Evolutionary conservation across 2,888 invertebrate species (phyloP).

Genomic region (Hemicrepidius hirtus): DNA sequence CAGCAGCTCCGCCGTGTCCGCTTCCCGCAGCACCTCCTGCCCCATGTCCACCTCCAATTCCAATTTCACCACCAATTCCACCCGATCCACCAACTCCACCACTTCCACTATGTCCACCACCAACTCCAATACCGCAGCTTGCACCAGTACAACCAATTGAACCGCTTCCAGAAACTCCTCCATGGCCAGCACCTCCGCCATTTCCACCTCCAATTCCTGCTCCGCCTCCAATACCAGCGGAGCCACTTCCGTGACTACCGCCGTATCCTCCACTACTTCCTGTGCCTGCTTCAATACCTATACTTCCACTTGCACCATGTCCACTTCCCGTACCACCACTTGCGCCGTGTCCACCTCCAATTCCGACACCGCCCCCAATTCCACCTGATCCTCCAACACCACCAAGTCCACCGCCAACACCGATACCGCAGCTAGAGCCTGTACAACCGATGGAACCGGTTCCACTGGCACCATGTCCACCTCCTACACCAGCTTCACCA

Average conservation of each 20-base stretch:
- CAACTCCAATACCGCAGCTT: neutral
- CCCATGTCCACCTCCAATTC: neutral
- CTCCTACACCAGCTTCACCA: conserved; percentile 33
- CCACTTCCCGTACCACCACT: too few relatives aligned
- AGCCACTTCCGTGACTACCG: conserved; percentile 6
- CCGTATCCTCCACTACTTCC: neutral
- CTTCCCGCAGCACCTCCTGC: conserved; percentile 7
- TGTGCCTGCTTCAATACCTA: neutral
- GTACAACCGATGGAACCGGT: conserved; percentile 32
- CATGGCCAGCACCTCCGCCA: neutral
- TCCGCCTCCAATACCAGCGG: neutral
- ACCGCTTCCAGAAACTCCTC: neutral
- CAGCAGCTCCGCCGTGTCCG: conserved; percentile 15
- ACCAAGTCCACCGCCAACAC: neutral
- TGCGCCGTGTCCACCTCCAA: conserved; percentile 20
- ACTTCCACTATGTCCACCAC: neutral
- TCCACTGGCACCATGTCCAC: conserved; percentile 40
- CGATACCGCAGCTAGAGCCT: neutral
- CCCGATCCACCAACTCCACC: neutral
- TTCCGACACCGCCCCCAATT: conserved; percentile 41
- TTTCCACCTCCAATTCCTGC: neutral
- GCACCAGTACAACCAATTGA: neutral
- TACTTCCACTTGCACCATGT: too few relatives aligned
- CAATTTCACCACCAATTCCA: neutral
- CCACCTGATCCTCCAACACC: neutral